A percentile compares a stretch with the other conserved stretches of the same genome.
Evolutionary conservation across 2,797 vertebrate species (phyloP).

Genomic region (Cheracebus regulus): DNA sequence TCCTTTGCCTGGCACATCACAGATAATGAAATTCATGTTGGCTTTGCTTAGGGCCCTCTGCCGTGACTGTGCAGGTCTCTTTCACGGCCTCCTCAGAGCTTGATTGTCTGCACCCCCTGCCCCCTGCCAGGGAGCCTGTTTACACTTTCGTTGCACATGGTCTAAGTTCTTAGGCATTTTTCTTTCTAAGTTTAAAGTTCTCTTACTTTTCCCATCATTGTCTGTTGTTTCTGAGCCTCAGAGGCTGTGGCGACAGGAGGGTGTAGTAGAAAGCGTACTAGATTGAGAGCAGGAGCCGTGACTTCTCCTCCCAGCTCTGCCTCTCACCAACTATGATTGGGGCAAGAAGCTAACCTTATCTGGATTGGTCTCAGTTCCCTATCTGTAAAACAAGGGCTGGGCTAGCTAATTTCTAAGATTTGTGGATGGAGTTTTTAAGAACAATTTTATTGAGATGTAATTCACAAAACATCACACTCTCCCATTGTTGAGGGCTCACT

Average conservation of each 20-base stretch:
- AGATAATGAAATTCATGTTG: neutral
- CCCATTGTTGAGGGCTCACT: neutral
- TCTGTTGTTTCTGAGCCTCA: neutral
- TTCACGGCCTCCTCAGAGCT: slow-evolving; percentile 57
- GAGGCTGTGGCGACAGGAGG: neutral
- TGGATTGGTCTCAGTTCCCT: neutral
- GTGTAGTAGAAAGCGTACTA: neutral
- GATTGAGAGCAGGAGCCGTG: neutral
- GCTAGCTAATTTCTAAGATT: neutral
- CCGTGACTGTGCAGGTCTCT: slow-evolving; percentile 9
- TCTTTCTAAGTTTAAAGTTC: slow-evolving; percentile 11
- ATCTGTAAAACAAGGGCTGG: neutral
- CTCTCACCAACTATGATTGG: neutral
- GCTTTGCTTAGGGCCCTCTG: neutral
- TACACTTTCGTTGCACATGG: slow-evolving; percentile 52
- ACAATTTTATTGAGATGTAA: neutral
- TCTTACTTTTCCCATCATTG: neutral
- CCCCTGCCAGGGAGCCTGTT: neutral
- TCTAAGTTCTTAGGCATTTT: slow-evolving; percentile 64
- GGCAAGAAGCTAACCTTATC: neutral
- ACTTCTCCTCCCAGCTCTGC: neutral
- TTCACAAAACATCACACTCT: neutral
- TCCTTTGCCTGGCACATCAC: neutral
- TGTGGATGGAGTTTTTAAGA: slow-evolving; percentile 23
- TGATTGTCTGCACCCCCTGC: neutral